Base-by-base conservation (phyloP, 2,888 invertebrate genomes). In the Pomacea canaliculata region DNA sequence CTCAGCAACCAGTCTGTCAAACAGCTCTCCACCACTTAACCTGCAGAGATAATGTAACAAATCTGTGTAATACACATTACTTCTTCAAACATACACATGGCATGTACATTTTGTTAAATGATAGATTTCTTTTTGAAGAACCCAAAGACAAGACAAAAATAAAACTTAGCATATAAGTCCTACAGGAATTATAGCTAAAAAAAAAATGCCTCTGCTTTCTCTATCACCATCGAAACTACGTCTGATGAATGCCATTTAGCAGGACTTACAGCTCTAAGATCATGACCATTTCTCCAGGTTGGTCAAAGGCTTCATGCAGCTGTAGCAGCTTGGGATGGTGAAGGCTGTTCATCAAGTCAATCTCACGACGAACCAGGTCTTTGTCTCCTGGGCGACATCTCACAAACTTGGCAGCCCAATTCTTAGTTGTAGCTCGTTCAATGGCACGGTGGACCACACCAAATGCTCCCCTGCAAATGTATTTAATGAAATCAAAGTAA, bases 391-490 rank as follows among this genome's bases (percentile, higher is more conserved):
- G 89, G 23, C 89, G 87, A 70, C 91, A 91, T 80, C 88, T 89
- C 74, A 91, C 89, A 82, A 91, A 91, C 85, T 91, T 91, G 51
- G 91, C 91, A 5, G 91, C 91, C 90, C 91, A 92, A 81, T 89
- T 91, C 83, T 90, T 90, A 63, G 90, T 90, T 7, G 91, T 91
- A 7, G 91, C 88, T 78, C 88, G 82, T 83, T 92, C 92, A 49
- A 91, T 90, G n/a, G 91, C 91, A 46, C 91, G 84, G 81, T 91
- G 90, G 7, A 91, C 91, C 12, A 91, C 91, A 59, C 91, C 91
- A 82, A 91, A 91, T 7, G 91, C 89, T 65, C 92, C 92, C 73
- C 91, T 89, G 81, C 80, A 84, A 81, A 83, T 81, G 19, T 2
- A 63, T 60, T 60, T 60, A 60, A 60, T 60, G 16, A 60, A 60